Evolutionary conservation across 2,888 invertebrate species (phyloP).

Genomic region (Microplitis manilae): DNA sequence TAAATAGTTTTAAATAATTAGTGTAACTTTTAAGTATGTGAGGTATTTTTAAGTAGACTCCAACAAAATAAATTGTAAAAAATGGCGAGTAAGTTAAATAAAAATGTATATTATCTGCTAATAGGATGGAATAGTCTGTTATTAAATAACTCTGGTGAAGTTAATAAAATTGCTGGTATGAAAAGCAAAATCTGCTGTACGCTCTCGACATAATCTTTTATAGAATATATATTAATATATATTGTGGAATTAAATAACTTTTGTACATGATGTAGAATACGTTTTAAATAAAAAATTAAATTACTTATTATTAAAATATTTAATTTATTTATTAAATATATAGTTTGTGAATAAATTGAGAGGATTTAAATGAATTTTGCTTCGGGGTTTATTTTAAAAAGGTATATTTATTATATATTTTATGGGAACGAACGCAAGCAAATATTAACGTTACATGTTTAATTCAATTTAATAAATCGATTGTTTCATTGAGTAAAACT

Average conservation of each 20-base stretch:
- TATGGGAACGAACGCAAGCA: background rate
- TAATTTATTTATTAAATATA: background rate
- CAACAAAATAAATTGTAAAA: too few species aligned
- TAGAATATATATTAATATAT: background rate
- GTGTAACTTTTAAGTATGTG: too few species aligned
- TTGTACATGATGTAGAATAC: background rate
- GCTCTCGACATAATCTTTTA: background rate
- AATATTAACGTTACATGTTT: background rate
- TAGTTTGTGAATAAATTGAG: background rate
- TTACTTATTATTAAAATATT: slow-evolving; percentile 11
- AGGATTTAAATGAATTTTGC: background rate
- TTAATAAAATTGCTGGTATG: background rate
- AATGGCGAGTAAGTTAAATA: background rate
- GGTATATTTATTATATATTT: background rate
- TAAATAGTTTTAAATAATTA: too few species aligned
- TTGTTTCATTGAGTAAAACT: background rate
- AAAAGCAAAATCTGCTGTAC: background rate
- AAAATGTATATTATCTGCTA: background rate
- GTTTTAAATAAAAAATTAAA: background rate
- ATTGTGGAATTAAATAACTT: background rate
- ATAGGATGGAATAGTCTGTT: slow-evolving; percentile 9
- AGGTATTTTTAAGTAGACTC: too few species aligned
- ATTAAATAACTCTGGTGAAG: background rate
- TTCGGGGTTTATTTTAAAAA: background rate
- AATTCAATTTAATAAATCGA: background rate